Evolutionary conservation across 2,113 vertebrate genomes (phyloP).

Genomic region (Brachirus orientalis): DNA sequence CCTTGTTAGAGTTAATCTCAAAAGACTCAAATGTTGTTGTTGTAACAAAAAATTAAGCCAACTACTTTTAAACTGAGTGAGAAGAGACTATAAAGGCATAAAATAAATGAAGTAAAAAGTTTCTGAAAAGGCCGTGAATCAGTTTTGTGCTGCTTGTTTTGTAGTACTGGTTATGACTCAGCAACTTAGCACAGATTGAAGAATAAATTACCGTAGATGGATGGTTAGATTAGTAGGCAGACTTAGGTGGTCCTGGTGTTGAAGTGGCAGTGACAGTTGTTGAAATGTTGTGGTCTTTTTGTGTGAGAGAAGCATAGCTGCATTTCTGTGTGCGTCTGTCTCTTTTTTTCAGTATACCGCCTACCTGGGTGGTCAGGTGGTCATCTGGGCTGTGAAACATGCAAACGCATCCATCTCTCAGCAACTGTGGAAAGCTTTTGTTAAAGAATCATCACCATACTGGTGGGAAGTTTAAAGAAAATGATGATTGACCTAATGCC

Average conservation of each 20-base stretch:
- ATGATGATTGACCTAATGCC: conserved; percentile 43
- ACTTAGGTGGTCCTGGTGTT: conserved; percentile 13
- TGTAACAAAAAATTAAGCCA: no score
- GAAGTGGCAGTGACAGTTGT: conserved; percentile 18
- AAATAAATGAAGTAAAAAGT: conserved; percentile 31
- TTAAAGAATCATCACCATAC: conserved; percentile 19
- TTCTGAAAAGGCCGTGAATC: conserved; percentile 26
- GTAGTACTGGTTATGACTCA: no score
- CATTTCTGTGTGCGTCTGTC: not conserved
- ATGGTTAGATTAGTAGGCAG: conserved; percentile 5
- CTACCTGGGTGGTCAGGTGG: conserved; percentile 60
- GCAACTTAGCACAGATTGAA: no score
- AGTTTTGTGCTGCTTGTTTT: conserved; percentile 10
- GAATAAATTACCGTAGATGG: not conserved
- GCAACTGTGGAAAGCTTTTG: conserved; percentile 18
- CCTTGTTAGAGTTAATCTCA: not conserved
- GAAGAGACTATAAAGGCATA: conserved; percentile 22
- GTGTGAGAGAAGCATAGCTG: not conserved
- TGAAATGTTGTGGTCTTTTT: conserved; percentile 14
- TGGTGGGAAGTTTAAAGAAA: conserved; percentile 5
- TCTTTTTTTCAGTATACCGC: conserved; percentile 3
- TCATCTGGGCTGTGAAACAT: conserved; percentile 8
- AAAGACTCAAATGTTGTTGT: no score
- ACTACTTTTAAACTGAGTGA: conserved; percentile 4
- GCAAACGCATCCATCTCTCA: conserved; percentile 2